These are phyloP conservation scores for Halcyon malimbica DNA, from an alignment of 2,113 vertebrate genomes.

Conservation along the genomic window DNA sequence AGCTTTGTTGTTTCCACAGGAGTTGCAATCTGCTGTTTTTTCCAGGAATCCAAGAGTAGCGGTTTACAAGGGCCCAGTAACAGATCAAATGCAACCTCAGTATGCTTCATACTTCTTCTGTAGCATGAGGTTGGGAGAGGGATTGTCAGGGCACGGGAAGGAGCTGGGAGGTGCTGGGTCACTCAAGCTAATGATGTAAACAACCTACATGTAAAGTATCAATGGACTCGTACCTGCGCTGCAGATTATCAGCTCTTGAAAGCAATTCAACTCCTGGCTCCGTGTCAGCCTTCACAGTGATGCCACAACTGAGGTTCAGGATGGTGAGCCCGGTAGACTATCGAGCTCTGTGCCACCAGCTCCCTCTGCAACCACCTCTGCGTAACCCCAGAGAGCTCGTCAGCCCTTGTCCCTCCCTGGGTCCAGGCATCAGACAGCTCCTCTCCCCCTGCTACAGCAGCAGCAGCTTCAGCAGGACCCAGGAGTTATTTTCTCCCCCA, in stretches of 20 bases:
- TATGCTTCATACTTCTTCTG: rapidly evolving
- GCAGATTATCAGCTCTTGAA: neutral
- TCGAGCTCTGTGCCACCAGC: too few species aligned
- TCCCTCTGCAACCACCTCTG: rapidly evolving
- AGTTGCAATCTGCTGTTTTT: neutral
- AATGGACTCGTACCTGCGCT: neutral
- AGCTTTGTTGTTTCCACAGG: neutral
- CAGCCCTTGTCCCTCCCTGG: neutral
- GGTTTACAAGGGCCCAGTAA: neutral
- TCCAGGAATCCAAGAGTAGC: rapidly evolving
- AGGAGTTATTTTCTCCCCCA: neutral
- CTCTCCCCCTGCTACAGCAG: too few species aligned
- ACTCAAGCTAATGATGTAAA: neutral
- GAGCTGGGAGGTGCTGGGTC: neutral
- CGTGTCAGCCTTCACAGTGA: neutral
- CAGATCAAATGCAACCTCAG: neutral
- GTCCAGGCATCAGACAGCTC: neutral
- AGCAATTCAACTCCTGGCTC: neutral
- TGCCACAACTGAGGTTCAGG: neutral
- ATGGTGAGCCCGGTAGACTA: rapidly evolving
- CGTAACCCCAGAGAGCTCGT: neutral
- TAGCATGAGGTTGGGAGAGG: rapidly evolving
- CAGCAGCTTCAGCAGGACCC: neutral
- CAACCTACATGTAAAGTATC: neutral
- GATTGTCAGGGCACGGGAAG: neutral